A percentile compares a stretch with the other conserved stretches of the same genome.
phyloP scores from a whole-genome alignment of 2,888 invertebrate species.

The Brachycybe producta region DNA sequence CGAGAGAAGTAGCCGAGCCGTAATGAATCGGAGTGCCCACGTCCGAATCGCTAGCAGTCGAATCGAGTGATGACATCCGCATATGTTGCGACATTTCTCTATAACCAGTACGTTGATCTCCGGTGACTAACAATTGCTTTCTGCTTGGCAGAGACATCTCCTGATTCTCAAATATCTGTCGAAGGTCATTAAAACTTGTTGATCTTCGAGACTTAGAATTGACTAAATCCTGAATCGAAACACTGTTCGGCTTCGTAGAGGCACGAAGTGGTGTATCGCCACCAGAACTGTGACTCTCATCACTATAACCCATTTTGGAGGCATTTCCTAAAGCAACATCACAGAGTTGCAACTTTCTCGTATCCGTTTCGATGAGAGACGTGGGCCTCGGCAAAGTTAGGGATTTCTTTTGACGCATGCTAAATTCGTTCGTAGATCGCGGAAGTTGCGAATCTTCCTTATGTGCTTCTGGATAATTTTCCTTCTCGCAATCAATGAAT shows the following conservation, averaged over 20 bases:
- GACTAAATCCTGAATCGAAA: not conserved
- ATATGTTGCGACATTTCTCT: constrained; percentile 7
- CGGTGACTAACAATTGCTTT: not conserved
- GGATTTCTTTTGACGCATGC: constrained; percentile 11
- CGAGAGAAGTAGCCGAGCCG: constrained; percentile 26
- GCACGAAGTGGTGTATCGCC: no score
- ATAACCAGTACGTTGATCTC: not conserved
- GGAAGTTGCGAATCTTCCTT: no score
- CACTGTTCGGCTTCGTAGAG: no score
- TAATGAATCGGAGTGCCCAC: constrained; percentile 24
- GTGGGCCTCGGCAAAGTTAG: constrained; percentile 14
- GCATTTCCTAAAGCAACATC: constrained; percentile 1
- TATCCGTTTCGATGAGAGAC: constrained; percentile 13
- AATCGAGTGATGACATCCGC: constrained; percentile 41
- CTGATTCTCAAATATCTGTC: constrained; percentile 17
- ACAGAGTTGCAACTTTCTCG: constrained; percentile 12
- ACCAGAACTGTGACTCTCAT: no score
- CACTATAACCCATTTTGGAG: constrained; percentile 4
- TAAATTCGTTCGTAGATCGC: not conserved
- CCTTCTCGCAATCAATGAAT: no score
- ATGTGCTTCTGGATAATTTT: no score
- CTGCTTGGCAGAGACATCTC: not conserved
- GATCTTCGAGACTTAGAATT: constrained; percentile 8
- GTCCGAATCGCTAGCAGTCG: constrained; percentile 40
- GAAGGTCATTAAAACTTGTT: constrained; percentile 16